These are phyloP conservation scores for Exocentrus adspersus DNA, from an alignment of 2,888 invertebrate genomes.

Conservation along the genomic window DNA sequence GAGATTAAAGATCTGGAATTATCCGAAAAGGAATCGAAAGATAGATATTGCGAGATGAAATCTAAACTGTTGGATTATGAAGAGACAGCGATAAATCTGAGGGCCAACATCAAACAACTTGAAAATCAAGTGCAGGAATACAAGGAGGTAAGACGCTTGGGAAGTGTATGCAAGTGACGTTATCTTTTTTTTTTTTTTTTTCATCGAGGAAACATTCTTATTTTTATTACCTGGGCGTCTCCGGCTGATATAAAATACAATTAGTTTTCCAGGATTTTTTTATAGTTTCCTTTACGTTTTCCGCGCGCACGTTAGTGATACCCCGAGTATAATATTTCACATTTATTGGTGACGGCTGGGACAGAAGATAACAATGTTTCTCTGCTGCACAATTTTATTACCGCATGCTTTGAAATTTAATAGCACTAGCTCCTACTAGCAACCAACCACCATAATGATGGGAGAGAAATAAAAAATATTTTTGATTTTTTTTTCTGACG, in stretches of 20 bases:
- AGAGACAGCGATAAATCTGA: constrained; percentile 67
- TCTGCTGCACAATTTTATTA: no score
- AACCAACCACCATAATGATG: no score
- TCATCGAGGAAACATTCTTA: no score
- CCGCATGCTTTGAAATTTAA: background rate
- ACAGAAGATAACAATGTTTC: background rate
- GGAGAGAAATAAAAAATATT: no score
- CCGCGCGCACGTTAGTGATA: no score
- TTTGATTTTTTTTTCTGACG: no score
- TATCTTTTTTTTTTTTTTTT: no score
- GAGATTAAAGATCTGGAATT: constrained; percentile 75
- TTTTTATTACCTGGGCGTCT: no score
- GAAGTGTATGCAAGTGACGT: no score
- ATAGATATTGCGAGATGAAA: constrained; percentile 74
- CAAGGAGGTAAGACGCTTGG: constrained; percentile 73
- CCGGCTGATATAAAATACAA: no score
- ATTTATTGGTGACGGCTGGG: constrained; percentile 9
- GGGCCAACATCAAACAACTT: constrained; percentile 73
- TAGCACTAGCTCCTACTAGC: no score
- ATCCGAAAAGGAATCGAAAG: constrained; percentile 73
- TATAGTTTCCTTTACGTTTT: no score
- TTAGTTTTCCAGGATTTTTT: background rate
- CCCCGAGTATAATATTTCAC: background rate
- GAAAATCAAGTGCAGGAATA: constrained; percentile 73
- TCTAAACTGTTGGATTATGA: constrained; percentile 74